Evolutionary conservation across 2,113 vertebrate genomes (phyloP).

Genomic region (Pongo pygmaeus): DNA sequence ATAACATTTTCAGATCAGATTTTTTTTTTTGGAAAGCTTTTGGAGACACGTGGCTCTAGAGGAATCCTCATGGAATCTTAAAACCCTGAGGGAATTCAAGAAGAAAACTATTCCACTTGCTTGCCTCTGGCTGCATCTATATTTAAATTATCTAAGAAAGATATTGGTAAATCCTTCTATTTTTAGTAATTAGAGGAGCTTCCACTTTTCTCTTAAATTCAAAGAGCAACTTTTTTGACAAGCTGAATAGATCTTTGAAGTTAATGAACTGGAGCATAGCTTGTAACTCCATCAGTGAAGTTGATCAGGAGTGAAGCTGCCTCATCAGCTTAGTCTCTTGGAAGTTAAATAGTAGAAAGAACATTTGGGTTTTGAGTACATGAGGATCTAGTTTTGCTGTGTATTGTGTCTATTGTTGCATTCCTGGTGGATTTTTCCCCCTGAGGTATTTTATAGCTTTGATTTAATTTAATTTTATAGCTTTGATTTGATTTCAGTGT

Average conservation of each 20-base stretch:
- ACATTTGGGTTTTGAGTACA: not conserved
- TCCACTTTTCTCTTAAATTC: not conserved
- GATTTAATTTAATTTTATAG: not conserved
- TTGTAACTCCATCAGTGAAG: not conserved
- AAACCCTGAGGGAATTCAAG: slow-evolving; percentile 33
- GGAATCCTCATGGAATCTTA: slow-evolving; percentile 39
- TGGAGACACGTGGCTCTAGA: slow-evolving; percentile 57
- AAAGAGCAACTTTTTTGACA: not conserved
- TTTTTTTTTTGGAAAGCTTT: slow-evolving; percentile 30
- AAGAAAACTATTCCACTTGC: not conserved
- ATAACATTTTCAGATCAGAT: slow-evolving; percentile 69
- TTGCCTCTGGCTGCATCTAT: slow-evolving; percentile 17
- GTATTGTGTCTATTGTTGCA: not conserved
- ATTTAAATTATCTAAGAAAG: slow-evolving; percentile 18
- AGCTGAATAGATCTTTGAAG: not conserved
- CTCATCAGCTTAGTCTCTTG: not conserved
- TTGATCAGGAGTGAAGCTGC: not conserved
- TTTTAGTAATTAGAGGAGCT: slow-evolving; percentile 38
- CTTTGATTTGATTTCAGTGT: not conserved
- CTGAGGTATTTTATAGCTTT: not conserved
- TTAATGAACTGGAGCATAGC: not conserved
- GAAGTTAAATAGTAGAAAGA: not conserved
- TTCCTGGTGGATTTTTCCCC: not conserved
- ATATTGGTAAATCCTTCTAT: not conserved
- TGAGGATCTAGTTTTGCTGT: not conserved